Evolutionary conservation across 2,888 invertebrate species (phyloP).

Genomic region (Plemyria rubiginata): DNA sequence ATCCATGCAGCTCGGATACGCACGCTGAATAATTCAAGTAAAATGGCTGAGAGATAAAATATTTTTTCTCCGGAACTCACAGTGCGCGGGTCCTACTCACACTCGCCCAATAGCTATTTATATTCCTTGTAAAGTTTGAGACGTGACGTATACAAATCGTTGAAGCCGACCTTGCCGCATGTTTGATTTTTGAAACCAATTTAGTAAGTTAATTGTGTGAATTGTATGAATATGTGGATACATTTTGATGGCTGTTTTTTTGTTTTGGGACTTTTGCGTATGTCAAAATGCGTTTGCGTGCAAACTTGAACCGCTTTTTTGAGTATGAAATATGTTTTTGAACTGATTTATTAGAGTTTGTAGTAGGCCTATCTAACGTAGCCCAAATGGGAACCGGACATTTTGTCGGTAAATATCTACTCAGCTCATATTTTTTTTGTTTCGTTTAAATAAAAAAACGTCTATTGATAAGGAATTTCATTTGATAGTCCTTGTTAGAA

Average conservation of each 20-base stretch:
- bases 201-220: conserved; percentile 43
- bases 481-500: too few species aligned
- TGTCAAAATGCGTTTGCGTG: background rate
- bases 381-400: too few species aligned
- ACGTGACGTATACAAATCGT: conserved; percentile 65
- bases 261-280: conserved; percentile 10
- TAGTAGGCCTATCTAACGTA: too few species aligned
- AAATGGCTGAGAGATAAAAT: background rate
- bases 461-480: too few species aligned
- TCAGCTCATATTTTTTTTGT: too few species aligned
- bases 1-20: conserved; percentile 4
- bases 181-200: conserved; percentile 55
- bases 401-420: too few species aligned
- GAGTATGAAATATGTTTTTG: too few species aligned
- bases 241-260: conserved; percentile 19
- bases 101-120: conserved; percentile 49
- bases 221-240: conserved; percentile 34
- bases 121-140: conserved; percentile 43
- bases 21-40: conserved; percentile 10
- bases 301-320: too few species aligned
- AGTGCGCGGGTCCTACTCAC: conserved; percentile 3
- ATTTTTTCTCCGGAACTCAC: conserved; percentile 12
- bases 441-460: too few species aligned
- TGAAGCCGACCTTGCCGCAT: conserved; percentile 60
- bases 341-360: too few species aligned